Evolutionary conservation across 2,113 vertebrate species (phyloP).

Genomic region (Callopanchax toddi): DNA sequence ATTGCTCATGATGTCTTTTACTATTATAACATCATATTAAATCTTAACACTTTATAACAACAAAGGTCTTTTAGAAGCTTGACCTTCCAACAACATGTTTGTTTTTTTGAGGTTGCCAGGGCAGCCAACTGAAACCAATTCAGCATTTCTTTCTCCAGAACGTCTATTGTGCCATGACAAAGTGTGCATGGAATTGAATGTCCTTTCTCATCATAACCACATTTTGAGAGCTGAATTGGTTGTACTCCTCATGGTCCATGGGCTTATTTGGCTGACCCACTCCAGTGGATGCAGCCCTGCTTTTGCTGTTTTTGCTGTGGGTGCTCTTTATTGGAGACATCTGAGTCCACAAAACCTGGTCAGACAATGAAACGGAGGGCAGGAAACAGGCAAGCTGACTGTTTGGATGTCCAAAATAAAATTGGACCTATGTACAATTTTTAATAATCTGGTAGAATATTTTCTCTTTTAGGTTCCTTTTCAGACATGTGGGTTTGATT

Average conservation of each 20-base stretch:
- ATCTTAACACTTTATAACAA: slow-evolving; percentile 19
- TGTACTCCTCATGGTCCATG: slow-evolving; percentile 29
- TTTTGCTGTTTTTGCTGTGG: slow-evolving; percentile 26
- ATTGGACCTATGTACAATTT: not conserved
- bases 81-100: no score
- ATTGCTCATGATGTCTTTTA: not conserved
- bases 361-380: slow-evolving; percentile 8
- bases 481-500: not conserved
- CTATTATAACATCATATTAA: not conserved
- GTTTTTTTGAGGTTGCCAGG: slow-evolving; percentile 36
- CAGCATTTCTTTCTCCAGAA: slow-evolving; percentile 45
- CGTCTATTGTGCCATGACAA: slow-evolving; percentile 61
- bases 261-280: slow-evolving; percentile 47
- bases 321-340: slow-evolving; percentile 39
- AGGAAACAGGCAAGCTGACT: not conserved
- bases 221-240: slow-evolving; percentile 60
- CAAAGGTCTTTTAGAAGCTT: slow-evolving; percentile 8
- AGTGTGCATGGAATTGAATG: slow-evolving; percentile 59
- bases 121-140: slow-evolving; percentile 48
- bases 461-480: not conserved
- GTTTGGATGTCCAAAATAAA: slow-evolving; percentile 5
- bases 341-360: slow-evolving; percentile 19
- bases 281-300: slow-evolving; percentile 27
- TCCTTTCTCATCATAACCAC: slow-evolving; percentile 51
- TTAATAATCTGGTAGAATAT: not conserved